Evolutionary conservation across 2,888 invertebrate genomes (phyloP), one percentile per base, ranked within the genome.

Genomic region (Crossocerus cetratus): DNA sequence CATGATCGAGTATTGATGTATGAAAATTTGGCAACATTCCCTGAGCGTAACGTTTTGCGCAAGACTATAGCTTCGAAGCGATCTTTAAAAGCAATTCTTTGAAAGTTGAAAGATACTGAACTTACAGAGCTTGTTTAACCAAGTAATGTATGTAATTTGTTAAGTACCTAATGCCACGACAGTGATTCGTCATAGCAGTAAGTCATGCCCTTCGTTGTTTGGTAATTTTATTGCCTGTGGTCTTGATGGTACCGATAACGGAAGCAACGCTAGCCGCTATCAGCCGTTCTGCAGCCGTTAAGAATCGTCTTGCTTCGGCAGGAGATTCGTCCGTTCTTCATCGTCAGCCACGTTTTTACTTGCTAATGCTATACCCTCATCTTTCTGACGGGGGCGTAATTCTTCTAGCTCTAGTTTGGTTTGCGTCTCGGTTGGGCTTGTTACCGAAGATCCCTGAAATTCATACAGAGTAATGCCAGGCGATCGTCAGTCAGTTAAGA

Each of bases 261-360:
- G 4, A 49, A 49, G 49, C 32, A 32, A 32, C 1, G 11, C 2
- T 8, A 32, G 11, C 44, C 70, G 61, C 65, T 68, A 79, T 73
- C 87, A 87, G 85, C 87, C 82, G 43, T 86, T 87, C 77, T 82
- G 82, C 70, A 84, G 83, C 75, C 84, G 90, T 89, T 90, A 90
- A 88, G 89, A 89, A 61, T 82, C 83, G 62, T 86, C 85, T 69
- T 84, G 84, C 58, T 82, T 85, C 11, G 84, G 65, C 69, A 89
- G 80, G 63, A 89, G 83, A 78, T 86, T 89, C 63, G 86, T 83
- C 68, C 81, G 84, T 67, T 90, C 90, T 57, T 88, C 88, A 13
- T 88, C 87, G 13, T 83, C 84, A 2, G 77, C 59, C 32, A 78
- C 73, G 42, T 81, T 86, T 44, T 82, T 85, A 3, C 65, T 67